Evolutionary conservation across 2,113 vertebrate species (phyloP), one percentile per base, ranked within the genome.

Genomic region (Bambusicola thoracicus): DNA sequence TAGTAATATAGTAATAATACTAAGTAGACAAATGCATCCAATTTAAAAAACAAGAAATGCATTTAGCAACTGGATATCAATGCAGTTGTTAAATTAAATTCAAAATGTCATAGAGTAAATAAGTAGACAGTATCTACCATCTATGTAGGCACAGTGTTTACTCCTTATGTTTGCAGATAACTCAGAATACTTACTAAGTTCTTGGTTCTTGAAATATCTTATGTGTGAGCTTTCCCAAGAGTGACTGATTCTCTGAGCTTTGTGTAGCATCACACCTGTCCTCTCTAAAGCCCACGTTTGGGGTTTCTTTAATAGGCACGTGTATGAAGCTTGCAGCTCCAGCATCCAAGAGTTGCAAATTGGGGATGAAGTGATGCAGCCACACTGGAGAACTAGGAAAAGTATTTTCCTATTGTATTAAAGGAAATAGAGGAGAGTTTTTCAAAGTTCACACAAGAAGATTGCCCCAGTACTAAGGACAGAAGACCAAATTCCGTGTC

Each of bases 211-310:
- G 9, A 53, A 70, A 36, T 67, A 43, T 0, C 5, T 67, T 27
- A 3, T 0, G 0, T 27, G n/a, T 76, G 79, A 85, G 19, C 51
- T 48, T 70, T 38, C 2, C 1, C 30, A 55, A 6, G 65, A 41
- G 17, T 0, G 2, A 19, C 27, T 41, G 44, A 12, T 29, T 55
- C 25, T 10, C 3, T 82, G 59, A 73, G 27, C 40, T 66, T 48
- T 51, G 9, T 48, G 22, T 19, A 80, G 51, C 34, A 5, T 22
- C 59, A 29, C 22, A 32, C 32, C 10, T 44, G 20, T 12, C 41
- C 30, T 40, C 67, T 63, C 75, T 43, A 72, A 41, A 68, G 9
- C 32, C 25, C 38, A 5, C 0, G 0, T 40, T 21, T 41, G 38
- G 10, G 10, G 1, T 25, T 89, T 77, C 72, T 65, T 89, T 58